These are phyloP conservation scores for Empis livida DNA, from an alignment of 2,888 invertebrate genomes.

Conservation along the genomic window DNA sequence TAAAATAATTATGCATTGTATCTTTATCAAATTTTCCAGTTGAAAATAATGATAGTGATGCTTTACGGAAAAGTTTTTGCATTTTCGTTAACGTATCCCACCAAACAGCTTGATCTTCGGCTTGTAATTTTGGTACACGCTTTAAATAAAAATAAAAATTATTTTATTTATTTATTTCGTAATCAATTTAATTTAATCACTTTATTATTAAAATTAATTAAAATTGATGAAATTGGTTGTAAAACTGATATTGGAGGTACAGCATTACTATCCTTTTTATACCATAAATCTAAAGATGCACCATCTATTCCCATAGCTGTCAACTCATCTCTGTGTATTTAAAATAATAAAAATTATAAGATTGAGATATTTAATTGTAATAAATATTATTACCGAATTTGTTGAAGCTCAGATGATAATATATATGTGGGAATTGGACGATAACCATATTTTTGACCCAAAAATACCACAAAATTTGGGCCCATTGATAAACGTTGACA, in stretches of 20 bases:
- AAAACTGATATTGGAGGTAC: constrained; percentile 90
- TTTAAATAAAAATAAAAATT: constrained; percentile 25
- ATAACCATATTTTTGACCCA: constrained; percentile 97
- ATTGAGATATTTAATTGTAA: background rate
- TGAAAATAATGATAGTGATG: constrained; percentile 72
- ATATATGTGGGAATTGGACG: constrained; percentile 95
- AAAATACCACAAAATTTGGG: constrained; percentile 93
- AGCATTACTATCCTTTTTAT: constrained; percentile 89
- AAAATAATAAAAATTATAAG: background rate
- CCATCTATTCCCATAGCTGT: constrained; percentile 72
- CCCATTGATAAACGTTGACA: constrained; percentile 96
- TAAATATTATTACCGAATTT: background rate
- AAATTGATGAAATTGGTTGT: constrained; percentile 93
- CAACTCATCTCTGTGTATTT: constrained; percentile 56
- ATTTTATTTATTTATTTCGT: background rate
- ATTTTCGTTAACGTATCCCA: constrained; percentile 94
- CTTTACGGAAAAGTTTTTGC: constrained; percentile 88
- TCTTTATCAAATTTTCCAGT: constrained; percentile 80
- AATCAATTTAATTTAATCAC: constrained; percentile 24
- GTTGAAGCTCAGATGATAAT: constrained; percentile 74
- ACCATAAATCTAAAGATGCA: constrained; percentile 81
- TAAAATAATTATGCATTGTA: constrained; percentile 94
- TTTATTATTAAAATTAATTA: constrained; percentile 96
- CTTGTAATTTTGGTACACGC: constrained; percentile 89
- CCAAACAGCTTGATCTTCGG: constrained; percentile 93